phyloP scores from a whole-genome alignment of 2,888 invertebrate genomes.

The Cenopis cana region DNA sequence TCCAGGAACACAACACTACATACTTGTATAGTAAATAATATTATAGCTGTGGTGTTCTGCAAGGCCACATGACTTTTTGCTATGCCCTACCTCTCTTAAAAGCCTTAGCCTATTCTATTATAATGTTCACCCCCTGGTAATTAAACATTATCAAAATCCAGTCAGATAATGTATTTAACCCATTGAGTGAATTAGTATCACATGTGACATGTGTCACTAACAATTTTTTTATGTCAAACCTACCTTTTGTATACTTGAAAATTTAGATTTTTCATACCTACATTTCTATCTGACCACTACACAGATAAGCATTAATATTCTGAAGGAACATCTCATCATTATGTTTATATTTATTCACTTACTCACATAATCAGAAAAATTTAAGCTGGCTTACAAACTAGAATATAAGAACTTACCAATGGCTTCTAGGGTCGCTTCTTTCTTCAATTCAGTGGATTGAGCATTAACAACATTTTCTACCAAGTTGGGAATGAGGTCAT shows the following conservation, averaged over 20 bases:
- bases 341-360: background rate
- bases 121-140: background rate
- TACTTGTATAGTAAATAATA: no score
- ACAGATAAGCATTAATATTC: no score
- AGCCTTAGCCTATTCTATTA: no score
- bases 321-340: background rate
- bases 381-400: background rate
- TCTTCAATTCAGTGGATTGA: constrained; percentile 95
- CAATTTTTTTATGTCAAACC: no score
- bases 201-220: no score
- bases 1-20: no score
- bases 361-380: background rate
- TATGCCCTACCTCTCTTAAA: no score
- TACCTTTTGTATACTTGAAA: no score
- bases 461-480: constrained; percentile 96
- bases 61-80: no score
- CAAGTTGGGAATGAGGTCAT: constrained; percentile 93
- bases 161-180: background rate
- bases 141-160: background rate
- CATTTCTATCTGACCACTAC: background rate
- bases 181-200: no score
- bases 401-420: constrained; percentile 87
- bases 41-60: no score
- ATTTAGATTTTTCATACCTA: no score
- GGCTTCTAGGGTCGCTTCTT: constrained; percentile 98